phyloP scores from a whole-genome alignment of 2,113 vertebrate species.

The Spea multiplicata region DNA sequence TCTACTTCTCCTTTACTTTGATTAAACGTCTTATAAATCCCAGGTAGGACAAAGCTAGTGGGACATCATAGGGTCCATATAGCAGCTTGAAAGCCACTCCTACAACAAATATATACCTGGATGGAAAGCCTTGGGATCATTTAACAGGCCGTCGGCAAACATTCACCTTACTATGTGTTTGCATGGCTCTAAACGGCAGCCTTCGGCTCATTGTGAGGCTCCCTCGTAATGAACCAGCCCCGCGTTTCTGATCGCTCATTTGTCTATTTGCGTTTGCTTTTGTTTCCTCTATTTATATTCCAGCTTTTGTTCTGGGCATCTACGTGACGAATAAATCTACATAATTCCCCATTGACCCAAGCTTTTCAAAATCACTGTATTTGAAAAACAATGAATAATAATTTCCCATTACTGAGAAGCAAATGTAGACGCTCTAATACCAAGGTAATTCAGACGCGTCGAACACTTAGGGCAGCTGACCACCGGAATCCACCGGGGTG shows the following conservation, averaged over 20 bases:
- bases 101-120: no score
- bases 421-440: slow-evolving; percentile 25
- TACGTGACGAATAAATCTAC: slow-evolving; percentile 38
- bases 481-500: slow-evolving; percentile 16
- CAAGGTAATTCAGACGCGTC: slow-evolving; percentile 29
- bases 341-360: slow-evolving; percentile 44
- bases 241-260: not conserved
- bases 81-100: no score
- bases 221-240: no score
- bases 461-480: not conserved
- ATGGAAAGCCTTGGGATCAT: no score
- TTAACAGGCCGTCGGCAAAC: no score
- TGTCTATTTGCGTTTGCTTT: not conserved
- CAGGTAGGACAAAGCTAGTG: no score
- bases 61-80: no score
- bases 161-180: no score
- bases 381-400: slow-evolving; percentile 44
- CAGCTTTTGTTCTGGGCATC: slow-evolving; percentile 25
- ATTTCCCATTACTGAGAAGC: slow-evolving; percentile 34
- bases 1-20: no score
- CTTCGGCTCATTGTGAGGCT: no score
- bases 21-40: no score
- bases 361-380: slow-evolving; percentile 38
- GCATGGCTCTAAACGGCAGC: no score
- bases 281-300: slow-evolving; percentile 34